phyloP scores from a whole-genome alignment of 2,113 vertebrate genomes.

The Loxodonta africana region DNA sequence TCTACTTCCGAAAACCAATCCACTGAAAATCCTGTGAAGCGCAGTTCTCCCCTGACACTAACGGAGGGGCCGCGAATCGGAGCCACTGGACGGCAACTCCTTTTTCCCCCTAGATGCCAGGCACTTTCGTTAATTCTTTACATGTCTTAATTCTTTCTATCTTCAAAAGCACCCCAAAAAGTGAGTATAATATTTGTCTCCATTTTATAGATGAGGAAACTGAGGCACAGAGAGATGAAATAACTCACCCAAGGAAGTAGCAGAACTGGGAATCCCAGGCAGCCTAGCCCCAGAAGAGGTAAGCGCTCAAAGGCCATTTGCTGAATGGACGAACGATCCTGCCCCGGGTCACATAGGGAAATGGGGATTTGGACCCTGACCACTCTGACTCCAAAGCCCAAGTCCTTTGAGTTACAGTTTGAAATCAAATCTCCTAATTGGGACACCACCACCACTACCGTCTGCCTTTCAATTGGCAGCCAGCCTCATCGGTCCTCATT shows the following conservation, averaged over 20 bases:
- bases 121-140: not conserved
- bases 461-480: not conserved
- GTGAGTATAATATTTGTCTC: not conserved
- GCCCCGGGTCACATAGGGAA: not conserved
- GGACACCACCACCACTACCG: not conserved
- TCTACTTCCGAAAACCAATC: not conserved
- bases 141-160: not conserved
- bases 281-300: not conserved
- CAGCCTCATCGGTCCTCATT: not conserved
- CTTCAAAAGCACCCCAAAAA: not conserved
- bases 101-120: not conserved
- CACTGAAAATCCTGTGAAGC: not conserved
- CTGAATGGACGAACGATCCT: not conserved
- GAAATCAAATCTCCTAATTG: not conserved
- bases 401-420: not conserved
- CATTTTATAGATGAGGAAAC: conserved; percentile 19
- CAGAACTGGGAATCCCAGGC: not conserved
- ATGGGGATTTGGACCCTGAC: not conserved
- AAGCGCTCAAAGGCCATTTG: not conserved
- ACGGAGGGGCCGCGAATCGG: not conserved
- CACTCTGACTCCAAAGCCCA: not conserved
- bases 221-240: not conserved
- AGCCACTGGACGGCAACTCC: not conserved
- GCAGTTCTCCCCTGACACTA: not conserved
- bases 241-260: not conserved